phyloP scores from a whole-genome alignment of 2,797 vertebrate species.

The Danio aesculapii region DNA sequence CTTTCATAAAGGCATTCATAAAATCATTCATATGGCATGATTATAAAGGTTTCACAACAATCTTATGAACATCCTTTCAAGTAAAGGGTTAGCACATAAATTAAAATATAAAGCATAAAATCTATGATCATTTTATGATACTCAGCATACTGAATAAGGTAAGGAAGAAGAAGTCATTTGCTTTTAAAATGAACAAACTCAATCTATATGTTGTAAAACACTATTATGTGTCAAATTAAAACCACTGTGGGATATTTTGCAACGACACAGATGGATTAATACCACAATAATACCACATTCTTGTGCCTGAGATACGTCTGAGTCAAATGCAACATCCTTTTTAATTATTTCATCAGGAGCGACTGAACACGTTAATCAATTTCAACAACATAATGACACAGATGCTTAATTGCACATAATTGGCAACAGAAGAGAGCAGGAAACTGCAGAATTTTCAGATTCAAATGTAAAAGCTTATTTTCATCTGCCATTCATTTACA shows the following conservation, averaged over 20 bases:
- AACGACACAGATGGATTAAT: not conserved
- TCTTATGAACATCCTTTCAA: too few relatives aligned
- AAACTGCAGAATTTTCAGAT: not conserved
- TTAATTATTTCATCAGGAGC: constrained; percentile 11
- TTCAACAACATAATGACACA: not conserved
- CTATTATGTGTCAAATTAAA: not conserved
- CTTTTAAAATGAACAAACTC: not conserved
- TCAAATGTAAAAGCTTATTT: constrained; percentile 5
- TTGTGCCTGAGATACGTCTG: not conserved
- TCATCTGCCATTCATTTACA: not conserved
- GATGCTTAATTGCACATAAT: not conserved
- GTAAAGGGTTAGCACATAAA: too few relatives aligned
- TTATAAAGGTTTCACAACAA: too few relatives aligned
- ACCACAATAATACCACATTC: not conserved
- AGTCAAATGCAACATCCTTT: constrained; percentile 30
- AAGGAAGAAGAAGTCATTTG: not conserved
- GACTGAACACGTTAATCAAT: not conserved
- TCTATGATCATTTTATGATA: too few relatives aligned
- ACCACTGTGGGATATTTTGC: not conserved
- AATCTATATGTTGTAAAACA: not conserved
- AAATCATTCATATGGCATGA: too few relatives aligned
- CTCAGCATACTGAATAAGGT: not conserved
- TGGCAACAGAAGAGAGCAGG: not conserved
- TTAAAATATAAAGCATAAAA: too few relatives aligned
- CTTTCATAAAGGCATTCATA: too few relatives aligned